These are phyloP conservation scores for Meandrusa payeni DNA, from an alignment of 2,888 invertebrate species.

Conservation along the genomic window DNA sequence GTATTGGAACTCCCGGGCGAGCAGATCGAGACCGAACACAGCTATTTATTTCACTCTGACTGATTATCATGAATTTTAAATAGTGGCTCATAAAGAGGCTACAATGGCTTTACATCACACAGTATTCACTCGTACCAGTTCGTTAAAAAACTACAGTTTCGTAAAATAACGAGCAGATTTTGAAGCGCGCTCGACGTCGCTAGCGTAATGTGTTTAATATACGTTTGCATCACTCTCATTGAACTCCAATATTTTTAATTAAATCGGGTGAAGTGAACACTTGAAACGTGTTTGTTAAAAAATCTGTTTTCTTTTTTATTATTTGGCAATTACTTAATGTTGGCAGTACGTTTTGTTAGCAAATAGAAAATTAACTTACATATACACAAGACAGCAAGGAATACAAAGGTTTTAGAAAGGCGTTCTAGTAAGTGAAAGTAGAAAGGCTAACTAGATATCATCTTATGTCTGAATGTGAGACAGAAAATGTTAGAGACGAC, in stretches of 20 bases:
- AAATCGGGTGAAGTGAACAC: conserved; percentile 27
- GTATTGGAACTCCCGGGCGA: too few species aligned
- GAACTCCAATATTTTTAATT: conserved; percentile 45
- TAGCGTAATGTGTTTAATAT: conserved; percentile 42
- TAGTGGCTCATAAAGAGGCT: not conserved
- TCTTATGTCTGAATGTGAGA: too few species aligned
- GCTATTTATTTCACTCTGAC: too few species aligned
- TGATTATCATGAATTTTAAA: conserved; percentile 1
- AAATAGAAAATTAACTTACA: too few species aligned
- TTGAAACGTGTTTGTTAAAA: conserved; percentile 18
- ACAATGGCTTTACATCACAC: conserved; percentile 9
- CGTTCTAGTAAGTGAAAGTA: too few species aligned
- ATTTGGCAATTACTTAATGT: too few species aligned
- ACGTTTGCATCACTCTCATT: conserved; percentile 40
- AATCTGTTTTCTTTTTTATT: conserved; percentile 2
- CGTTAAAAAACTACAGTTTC: conserved; percentile 30
- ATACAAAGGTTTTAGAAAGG: too few species aligned
- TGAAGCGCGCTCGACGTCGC: conserved; percentile 37
- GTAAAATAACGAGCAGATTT: conserved; percentile 43
- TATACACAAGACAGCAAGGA: too few species aligned
- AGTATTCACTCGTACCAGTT: conserved; percentile 21
- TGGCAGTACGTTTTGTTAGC: not conserved
- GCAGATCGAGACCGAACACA: too few species aligned
- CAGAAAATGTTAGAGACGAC: too few species aligned
- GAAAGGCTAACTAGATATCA: too few species aligned